Conservation (phyloP, 2,113 vertebrate genomes). For the Riparia riparia region DNA sequence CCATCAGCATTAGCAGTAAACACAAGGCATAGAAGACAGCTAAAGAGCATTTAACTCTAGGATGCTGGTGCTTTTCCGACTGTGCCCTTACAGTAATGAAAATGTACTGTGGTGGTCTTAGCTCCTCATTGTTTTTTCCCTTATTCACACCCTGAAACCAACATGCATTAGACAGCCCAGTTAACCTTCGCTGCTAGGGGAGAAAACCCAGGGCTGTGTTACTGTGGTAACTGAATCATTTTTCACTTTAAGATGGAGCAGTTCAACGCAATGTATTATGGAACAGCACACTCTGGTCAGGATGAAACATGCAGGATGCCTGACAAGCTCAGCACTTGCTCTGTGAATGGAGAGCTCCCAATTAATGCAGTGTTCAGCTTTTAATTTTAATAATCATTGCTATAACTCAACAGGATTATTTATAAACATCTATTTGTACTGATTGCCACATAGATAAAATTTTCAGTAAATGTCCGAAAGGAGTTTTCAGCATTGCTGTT, state of each 20-base stretch:
- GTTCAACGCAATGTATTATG: conserved; percentile 65
- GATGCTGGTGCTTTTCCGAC: not conserved
- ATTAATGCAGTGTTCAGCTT: conserved; percentile 57
- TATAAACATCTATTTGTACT: conserved; percentile 8
- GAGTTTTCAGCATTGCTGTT: not conserved
- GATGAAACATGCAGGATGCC: conserved; percentile 54
- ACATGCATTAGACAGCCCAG: conserved; percentile 51
- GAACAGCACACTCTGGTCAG: conserved; percentile 38
- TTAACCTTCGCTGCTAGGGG: conserved; percentile 69
- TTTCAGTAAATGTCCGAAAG: not conserved
- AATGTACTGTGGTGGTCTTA: conserved; percentile 20
- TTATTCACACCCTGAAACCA: conserved; percentile 46
- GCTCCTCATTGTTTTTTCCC: not conserved
- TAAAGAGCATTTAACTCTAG: not conserved
- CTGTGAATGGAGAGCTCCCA: conserved; percentile 59
- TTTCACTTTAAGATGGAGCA: conserved; percentile 62
- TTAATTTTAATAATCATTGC: conserved; percentile 64
- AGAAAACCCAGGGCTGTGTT: conserved; percentile 63
- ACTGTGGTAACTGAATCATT: conserved; percentile 80
- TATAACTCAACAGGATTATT: conserved; percentile 24
- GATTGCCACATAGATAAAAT: not conserved
- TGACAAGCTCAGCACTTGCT: conserved; percentile 13
- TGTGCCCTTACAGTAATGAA: not conserved
- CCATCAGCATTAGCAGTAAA: not conserved
- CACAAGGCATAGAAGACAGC: not conserved